Evolutionary conservation across 2,113 vertebrate genomes (phyloP).

Genomic region (Acrocephalus arundinaceus): DNA sequence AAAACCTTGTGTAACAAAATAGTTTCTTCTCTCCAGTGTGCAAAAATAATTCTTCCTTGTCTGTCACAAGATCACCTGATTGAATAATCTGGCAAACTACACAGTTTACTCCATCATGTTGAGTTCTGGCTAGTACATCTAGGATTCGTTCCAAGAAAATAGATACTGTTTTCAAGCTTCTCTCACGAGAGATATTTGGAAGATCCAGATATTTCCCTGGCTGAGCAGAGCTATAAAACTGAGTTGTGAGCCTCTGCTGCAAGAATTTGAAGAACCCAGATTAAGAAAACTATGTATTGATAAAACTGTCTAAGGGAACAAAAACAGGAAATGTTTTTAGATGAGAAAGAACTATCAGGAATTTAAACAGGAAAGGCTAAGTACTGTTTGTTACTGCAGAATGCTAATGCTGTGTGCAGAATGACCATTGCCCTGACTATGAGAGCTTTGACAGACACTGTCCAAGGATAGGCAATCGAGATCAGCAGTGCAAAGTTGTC

Average conservation of each 20-base stretch:
- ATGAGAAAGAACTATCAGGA: conserved; percentile 31
- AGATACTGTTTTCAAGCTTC: background rate
- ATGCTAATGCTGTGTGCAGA: background rate
- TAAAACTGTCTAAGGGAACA: conserved; percentile 19
- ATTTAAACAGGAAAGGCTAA: conserved; percentile 59
- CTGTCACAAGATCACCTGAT: background rate
- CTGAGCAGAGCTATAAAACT: background rate
- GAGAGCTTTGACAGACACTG: background rate
- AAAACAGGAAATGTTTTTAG: conserved; percentile 57
- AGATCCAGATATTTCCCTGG: background rate
- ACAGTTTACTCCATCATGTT: background rate
- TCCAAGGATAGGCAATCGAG: background rate
- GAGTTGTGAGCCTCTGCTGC: background rate
- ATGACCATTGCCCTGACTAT: background rate
- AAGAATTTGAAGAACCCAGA: conserved; percentile 22
- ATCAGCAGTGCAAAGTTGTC: background rate
- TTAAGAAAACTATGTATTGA: conserved; percentile 34
- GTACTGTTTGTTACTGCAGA: conserved; percentile 19
- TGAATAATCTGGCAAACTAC: background rate
- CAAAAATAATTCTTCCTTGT: background rate
- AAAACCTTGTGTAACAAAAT: background rate
- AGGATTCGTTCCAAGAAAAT: background rate
- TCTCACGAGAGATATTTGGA: background rate
- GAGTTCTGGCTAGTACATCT: background rate
- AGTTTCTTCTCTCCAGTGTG: background rate